phyloP scores from a whole-genome alignment of 92 coral and sea anemone genomes.

The Heliopora coerulea region DNA sequence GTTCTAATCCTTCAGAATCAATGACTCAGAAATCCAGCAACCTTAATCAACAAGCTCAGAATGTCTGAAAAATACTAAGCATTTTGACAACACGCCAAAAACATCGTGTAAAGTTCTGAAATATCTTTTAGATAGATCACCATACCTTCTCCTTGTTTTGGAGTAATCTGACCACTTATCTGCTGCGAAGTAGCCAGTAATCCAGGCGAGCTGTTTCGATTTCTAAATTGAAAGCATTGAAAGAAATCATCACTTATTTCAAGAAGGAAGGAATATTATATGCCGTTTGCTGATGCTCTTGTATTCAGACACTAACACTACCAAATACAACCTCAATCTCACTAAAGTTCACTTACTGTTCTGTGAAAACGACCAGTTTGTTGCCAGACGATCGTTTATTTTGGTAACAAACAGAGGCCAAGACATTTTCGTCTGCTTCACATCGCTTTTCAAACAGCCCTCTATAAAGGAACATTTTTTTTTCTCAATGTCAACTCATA shows the following conservation, averaged over 20 bases:
- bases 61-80: too few species aligned
- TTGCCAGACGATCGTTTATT: conserved; percentile 65
- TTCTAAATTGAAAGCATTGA: conserved; percentile 42
- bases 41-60: too few species aligned
- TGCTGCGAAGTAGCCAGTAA: conserved; percentile 67
- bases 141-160: conserved; percentile 91
- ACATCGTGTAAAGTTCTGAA: too few species aligned
- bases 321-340: background rate
- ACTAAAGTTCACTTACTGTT: conserved; percentile 63
- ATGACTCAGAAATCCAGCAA: too few species aligned
- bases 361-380: conserved; percentile 87
- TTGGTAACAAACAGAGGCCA: conserved; percentile 60
- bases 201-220: conserved; percentile 63
- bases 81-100: too few species aligned
- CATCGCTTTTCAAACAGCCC: conserved; percentile 72
- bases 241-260: too few species aligned
- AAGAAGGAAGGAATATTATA: too few species aligned
- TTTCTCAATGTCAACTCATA: too few species aligned
- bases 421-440: conserved; percentile 71
- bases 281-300: too few species aligned
- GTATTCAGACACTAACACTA: too few species aligned
- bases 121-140: background rate
- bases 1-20: too few species aligned
- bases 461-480: conserved; percentile 39
- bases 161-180: conserved; percentile 77